phyloP scores from a whole-genome alignment of 92 coral and sea anemone species.

The Zoanthus solanderi region DNA sequence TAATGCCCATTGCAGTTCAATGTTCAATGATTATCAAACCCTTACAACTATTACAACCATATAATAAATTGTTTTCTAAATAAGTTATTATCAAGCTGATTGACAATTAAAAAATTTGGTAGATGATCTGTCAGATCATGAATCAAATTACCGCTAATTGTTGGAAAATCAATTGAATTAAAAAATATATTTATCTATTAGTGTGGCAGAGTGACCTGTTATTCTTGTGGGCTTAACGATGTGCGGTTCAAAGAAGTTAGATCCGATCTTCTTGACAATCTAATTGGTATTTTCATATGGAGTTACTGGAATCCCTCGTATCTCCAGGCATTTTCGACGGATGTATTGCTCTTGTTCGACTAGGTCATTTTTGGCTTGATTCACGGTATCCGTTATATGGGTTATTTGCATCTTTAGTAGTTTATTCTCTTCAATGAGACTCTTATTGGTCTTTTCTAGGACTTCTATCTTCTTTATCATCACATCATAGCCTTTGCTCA shows the following conservation, averaged over 20 bases:
- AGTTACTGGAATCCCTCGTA: conserved; percentile 8
- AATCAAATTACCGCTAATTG: no score
- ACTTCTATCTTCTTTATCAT: not conserved
- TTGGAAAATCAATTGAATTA: no score
- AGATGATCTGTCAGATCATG: no score
- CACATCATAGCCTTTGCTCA: conserved; percentile 8
- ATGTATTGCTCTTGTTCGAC: conserved; percentile 40
- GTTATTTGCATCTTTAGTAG: conserved; percentile 22
- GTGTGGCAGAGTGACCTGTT: no score
- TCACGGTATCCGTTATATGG: conserved; percentile 14
- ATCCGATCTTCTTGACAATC: not conserved
- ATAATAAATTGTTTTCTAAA: no score
- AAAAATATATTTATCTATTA: no score
- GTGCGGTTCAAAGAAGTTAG: not conserved
- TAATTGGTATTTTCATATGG: not conserved
- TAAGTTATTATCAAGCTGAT: no score
- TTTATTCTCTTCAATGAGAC: conserved; percentile 5
- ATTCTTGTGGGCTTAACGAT: not conserved
- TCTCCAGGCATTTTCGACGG: conserved; percentile 26
- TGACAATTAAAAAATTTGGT: no score
- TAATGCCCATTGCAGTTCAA: no score
- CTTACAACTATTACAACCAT: no score
- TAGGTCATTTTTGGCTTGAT: conserved; percentile 7
- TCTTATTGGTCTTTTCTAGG: conserved; percentile 35
- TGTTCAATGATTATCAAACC: no score